phyloP scores from a whole-genome alignment of 2,113 vertebrate genomes.

The Oncorhynchus tshawytscha region DNA sequence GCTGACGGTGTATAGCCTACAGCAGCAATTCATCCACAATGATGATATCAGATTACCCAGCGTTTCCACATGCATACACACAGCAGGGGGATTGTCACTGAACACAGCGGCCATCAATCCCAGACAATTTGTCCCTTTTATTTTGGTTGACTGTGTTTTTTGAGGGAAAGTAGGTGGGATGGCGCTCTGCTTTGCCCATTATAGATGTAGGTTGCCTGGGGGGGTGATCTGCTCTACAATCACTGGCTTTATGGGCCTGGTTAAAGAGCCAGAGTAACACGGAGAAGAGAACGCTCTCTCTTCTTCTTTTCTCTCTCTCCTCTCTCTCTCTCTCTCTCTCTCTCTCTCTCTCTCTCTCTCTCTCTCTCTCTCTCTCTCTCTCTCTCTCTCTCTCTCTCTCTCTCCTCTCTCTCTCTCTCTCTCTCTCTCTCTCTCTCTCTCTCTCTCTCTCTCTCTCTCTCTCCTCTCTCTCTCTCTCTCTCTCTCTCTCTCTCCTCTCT shows the following conservation, averaged over 20 bases:
- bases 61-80: constrained; percentile 33
- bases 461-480: too few relatives aligned
- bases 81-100: constrained; percentile 44
- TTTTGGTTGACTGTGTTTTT: constrained; percentile 24
- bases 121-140: constrained; percentile 53
- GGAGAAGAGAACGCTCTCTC: constrained; percentile 2
- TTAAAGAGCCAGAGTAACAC: constrained; percentile 22
- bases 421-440: too few relatives aligned
- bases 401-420: too few relatives aligned
- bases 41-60: constrained; percentile 46
- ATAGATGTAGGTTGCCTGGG: constrained; percentile 52
- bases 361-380: too few relatives aligned
- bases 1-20: background rate
- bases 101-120: constrained; percentile 36
- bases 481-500: background rate
- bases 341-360: too few relatives aligned
- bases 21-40: constrained; percentile 24
- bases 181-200: constrained; percentile 47
- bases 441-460: too few relatives aligned
- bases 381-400: too few relatives aligned
- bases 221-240: constrained; percentile 51
- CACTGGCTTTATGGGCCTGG: constrained; percentile 41
- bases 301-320: background rate
- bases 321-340: too few relatives aligned
- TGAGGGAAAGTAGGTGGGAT: constrained; percentile 47